These are phyloP conservation scores for Sciaenops ocellatus DNA, from an alignment of 2,797 vertebrate genomes.

Conservation along the genomic window DNA sequence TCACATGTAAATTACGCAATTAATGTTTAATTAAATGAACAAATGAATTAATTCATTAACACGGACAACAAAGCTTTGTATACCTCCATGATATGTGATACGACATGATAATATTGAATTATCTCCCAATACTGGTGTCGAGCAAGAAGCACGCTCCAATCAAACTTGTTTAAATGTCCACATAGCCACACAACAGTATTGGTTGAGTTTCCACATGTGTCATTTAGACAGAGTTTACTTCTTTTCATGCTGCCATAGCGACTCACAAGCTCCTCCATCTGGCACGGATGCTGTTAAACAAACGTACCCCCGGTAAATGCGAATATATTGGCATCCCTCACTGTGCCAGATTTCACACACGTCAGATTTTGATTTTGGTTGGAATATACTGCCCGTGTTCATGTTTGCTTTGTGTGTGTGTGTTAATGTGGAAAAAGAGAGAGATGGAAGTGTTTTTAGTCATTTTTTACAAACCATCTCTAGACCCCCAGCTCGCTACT, in stretches of 20 bases:
- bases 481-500: constrained; percentile 47
- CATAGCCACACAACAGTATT: neutral
- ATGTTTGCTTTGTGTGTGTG: constrained; percentile 30
- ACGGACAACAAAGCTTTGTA: neutral
- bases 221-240: constrained; percentile 24
- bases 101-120: neutral
- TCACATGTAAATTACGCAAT: neutral
- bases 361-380: constrained; percentile 48
- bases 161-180: neutral
- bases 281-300: constrained; percentile 42
- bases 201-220: constrained; percentile 18
- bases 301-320: constrained; percentile 21
- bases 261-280: constrained; percentile 49
- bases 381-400: constrained; percentile 26
- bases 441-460: constrained; percentile 34
- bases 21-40: neutral
- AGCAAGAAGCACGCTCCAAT: neutral
- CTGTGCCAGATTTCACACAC: constrained; percentile 32
- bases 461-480: constrained; percentile 58
- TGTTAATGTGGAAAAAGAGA: neutral
- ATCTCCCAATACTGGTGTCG: neutral
- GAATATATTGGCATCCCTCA: constrained; percentile 35
- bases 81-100: neutral
- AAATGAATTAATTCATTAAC: neutral
- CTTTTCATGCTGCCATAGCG: constrained; percentile 20